Base-by-base conservation (phyloP, 2,797 vertebrate genomes). In the Schizopygopsis malacanthus region DNA sequence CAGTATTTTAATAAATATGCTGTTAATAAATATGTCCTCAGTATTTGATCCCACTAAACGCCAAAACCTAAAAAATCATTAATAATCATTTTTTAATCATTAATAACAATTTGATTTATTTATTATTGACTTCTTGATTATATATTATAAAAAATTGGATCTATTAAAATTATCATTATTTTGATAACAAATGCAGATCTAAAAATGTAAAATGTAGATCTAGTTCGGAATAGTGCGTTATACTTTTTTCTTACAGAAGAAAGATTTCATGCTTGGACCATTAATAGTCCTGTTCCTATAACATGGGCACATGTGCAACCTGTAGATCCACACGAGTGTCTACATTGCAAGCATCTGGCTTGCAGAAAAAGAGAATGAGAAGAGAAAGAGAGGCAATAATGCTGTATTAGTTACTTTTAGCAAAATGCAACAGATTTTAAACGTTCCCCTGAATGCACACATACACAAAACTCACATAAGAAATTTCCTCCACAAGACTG, bases 321-420 rank as follows among this genome's bases (percentile, higher is more conserved):
- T 28, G 18, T 7, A 73, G 45, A 25, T 73, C 13, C n/a, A 73
- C n/a, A 33, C 6, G 25, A 73, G 0, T 28, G 43, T 16, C 7
- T 47, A 10, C 45, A 75, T 10, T 33, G 25, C 90, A 63, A 22
- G 39, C 1, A 1, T 33, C 28, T 43, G 18, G 2, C 20, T 39
- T 85, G 43, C 43, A 85, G 90, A 89, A 75, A 80, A 88, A 33
- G 61, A 65, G 47, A 41, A 61, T n/a, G 13, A 13, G n/a, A 25
- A 25, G 70, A 80, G 52, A 82, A 63, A 43, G 18, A n/a, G 33
- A 59, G 41, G n/a, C 45, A 18, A 39, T 39, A 56, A 56, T 56
- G 20, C 37, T 56, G 52, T 15, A 77, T 22, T n/a, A n/a, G 37
- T n/a, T 56, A 56, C 50, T 56, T 77, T 77, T 6, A 39, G 15